Percentiles rank a stretch among this genome's conserved stretches.
Evolutionary conservation across 2,797 vertebrate genomes (phyloP).

Genomic region (Hypotaenidia okinawae): DNA sequence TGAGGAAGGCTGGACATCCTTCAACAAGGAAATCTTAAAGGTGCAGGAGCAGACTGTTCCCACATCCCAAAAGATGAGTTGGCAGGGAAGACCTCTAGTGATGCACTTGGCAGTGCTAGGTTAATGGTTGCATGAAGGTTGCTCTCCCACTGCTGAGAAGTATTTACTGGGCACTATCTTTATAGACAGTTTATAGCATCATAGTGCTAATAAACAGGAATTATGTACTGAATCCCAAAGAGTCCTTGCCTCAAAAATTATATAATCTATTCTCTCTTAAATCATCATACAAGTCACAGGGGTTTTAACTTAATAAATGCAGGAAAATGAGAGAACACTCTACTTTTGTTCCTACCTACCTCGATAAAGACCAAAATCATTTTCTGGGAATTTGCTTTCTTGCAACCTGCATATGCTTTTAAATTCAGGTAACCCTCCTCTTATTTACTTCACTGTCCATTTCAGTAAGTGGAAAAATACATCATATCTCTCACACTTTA

Average conservation of each 20-base stretch:
- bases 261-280: background rate
- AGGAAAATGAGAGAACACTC: background rate
- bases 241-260: background rate
- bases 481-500: background rate
- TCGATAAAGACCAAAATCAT: background rate
- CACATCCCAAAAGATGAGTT: too few relatives aligned
- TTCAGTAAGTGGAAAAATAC: background rate
- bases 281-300: background rate
- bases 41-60: too few relatives aligned
- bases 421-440: background rate
- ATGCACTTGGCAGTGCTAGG: too few relatives aligned
- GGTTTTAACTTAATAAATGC: background rate
- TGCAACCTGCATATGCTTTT: background rate
- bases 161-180: background rate
- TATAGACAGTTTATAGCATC: background rate
- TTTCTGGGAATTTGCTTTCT: background rate
- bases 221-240: background rate
- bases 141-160: background rate
- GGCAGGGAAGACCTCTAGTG: too few relatives aligned
- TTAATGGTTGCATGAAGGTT: background rate
- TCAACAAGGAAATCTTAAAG: too few relatives aligned
- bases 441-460: background rate
- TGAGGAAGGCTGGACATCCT: too few relatives aligned
- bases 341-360: background rate
- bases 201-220: background rate